Evolutionary conservation across 2,113 vertebrate genomes (phyloP).

Genomic region (Tyto alba): DNA sequence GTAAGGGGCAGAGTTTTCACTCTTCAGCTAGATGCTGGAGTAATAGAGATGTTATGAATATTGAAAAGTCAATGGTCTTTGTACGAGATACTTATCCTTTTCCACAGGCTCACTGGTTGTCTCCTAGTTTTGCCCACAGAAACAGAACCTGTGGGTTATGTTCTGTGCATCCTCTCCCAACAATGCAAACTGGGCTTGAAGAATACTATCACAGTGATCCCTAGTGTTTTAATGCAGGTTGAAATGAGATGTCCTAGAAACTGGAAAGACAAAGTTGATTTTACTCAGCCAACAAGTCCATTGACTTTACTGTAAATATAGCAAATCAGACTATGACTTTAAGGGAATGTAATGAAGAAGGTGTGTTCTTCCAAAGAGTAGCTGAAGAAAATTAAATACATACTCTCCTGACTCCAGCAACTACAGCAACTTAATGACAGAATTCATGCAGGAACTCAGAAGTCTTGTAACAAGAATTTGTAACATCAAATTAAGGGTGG

Average conservation of each 20-base stretch:
- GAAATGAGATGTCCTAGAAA: not conserved
- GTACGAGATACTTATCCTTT: not conserved
- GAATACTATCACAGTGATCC: not conserved
- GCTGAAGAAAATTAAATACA: not conserved
- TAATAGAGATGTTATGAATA: not conserved
- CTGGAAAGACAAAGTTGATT: not conserved
- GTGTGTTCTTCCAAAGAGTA: not conserved
- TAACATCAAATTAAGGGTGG: not conserved
- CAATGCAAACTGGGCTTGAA: not conserved
- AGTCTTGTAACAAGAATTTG: not conserved
- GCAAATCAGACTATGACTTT: not conserved
- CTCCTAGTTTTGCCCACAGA: not conserved
- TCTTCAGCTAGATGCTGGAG: not conserved
- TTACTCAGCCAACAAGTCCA: not conserved
- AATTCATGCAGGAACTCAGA: not conserved
- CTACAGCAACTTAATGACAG: not conserved
- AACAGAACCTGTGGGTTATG: not conserved
- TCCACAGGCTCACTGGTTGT: not conserved
- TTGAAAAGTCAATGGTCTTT: not conserved
- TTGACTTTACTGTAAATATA: not conserved
- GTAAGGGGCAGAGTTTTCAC: not conserved
- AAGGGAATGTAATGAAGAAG: not conserved
- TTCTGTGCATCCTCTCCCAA: not conserved
- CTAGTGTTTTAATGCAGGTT: not conserved
- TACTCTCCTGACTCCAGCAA: not conserved